A percentile compares a stretch with the other conserved stretches of the same genome.
These are phyloP conservation scores for Regulus satrapa DNA, from an alignment of 2,113 vertebrate genomes.

Conservation along the genomic window DNA sequence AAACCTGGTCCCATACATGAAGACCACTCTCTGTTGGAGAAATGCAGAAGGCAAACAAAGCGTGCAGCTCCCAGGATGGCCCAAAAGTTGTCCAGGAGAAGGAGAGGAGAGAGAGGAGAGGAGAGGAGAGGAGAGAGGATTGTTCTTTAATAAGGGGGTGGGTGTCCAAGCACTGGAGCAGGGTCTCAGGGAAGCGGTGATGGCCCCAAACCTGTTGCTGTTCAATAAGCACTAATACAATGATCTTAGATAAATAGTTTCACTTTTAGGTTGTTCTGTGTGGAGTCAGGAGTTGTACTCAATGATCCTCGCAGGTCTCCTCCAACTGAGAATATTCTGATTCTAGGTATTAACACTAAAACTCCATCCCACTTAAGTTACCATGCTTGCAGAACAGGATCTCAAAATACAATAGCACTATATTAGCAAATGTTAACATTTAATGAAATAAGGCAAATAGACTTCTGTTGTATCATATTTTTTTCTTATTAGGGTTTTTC, in stretches of 20 bases:
- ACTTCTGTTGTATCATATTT: not conserved
- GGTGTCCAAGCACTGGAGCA: not conserved
- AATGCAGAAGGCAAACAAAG: not conserved
- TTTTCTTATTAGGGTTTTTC: not conserved
- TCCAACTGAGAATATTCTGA: not conserved
- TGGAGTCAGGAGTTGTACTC: not conserved
- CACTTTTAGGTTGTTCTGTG: not conserved
- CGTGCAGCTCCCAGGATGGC: rapidly evolving
- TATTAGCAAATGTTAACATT: not conserved
- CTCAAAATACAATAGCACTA: not conserved
- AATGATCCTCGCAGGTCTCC: rapidly evolving
- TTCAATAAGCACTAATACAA: not conserved
- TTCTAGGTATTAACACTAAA: not conserved
- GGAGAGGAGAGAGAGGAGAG: no score
- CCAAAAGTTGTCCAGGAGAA: not conserved
- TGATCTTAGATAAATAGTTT: rapidly evolving
- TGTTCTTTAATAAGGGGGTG: not conserved
- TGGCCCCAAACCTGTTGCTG: not conserved
- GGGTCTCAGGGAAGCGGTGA: not conserved
- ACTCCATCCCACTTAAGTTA: not conserved
- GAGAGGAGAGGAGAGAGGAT: not conserved
- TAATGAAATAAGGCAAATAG: not conserved
- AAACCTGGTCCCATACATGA: rapidly evolving
- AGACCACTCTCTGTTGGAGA: not conserved
- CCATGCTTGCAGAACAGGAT: not conserved